Conservation (phyloP, 2,797 vertebrate genomes). For the Coregonus sp. region DNA sequence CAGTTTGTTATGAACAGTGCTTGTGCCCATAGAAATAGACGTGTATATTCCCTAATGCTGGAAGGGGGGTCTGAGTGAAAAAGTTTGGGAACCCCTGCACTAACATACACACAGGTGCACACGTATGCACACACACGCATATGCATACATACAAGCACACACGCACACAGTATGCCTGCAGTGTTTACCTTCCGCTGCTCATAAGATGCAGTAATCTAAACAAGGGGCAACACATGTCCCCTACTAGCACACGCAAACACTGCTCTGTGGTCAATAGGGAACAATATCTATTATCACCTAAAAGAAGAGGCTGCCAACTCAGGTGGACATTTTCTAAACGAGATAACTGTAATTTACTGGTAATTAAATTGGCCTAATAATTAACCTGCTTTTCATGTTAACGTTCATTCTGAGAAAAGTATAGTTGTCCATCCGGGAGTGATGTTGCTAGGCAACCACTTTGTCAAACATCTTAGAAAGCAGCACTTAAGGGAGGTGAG, state of each 20-base stretch:
- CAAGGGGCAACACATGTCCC: neutral
- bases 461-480: constrained; percentile 5
- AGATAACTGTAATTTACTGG: neutral
- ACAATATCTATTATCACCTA: neutral
- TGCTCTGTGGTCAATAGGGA: neutral
- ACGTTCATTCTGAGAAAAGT: constrained; percentile 7
- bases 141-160: neutral
- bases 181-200: too few relatives aligned
- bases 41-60: too few relatives aligned
- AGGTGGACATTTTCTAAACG: neutral
- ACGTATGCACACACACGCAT: neutral
- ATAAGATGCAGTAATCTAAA: neutral
- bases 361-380: neutral
- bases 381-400: neutral
- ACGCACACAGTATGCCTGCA: neutral
- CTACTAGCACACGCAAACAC: neutral
- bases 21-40: too few relatives aligned
- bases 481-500: neutral
- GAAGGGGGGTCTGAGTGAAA: too few relatives aligned
- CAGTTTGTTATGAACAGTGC: too few relatives aligned
- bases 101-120: too few relatives aligned
- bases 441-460: constrained; percentile 15
- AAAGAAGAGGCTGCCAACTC: neutral
- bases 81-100: too few relatives aligned
- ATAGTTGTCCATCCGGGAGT: neutral